These are phyloP conservation scores for Drosophila conformis DNA, from an alignment of 2,888 invertebrate genomes.

Conservation along the genomic window DNA sequence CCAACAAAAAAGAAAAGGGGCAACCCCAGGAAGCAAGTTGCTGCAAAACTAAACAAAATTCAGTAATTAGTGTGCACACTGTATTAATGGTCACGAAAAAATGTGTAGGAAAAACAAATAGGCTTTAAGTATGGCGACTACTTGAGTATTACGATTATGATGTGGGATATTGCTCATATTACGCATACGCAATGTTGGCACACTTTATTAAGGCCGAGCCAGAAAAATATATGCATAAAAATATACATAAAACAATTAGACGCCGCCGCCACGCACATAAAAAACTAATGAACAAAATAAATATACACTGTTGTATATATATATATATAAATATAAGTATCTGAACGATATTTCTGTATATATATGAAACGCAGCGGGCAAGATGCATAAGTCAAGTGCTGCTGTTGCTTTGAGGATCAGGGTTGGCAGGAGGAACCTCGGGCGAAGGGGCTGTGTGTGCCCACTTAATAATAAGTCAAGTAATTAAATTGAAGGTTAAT, in stretches of 20 bases:
- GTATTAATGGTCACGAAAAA: constrained; percentile 36
- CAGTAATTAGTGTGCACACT: constrained; percentile 62
- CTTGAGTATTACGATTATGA: constrained; percentile 52
- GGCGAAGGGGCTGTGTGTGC: background rate
- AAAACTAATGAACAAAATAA: constrained; percentile 35
- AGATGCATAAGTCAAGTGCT: constrained; percentile 3
- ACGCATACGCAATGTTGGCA: constrained; percentile 55
- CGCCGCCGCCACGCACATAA: constrained; percentile 49
- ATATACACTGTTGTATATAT: background rate
- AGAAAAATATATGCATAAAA: constrained; percentile 16
- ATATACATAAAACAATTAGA: constrained; percentile 36
- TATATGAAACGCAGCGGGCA: constrained; percentile 14
- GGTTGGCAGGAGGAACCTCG: background rate
- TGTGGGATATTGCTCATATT: constrained; percentile 42
- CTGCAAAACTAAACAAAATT: constrained; percentile 65
- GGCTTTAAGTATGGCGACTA: constrained; percentile 9
- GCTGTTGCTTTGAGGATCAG: background rate
- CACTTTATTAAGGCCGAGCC: constrained; percentile 42
- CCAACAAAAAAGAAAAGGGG: constrained; percentile 21
- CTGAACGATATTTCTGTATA: background rate
- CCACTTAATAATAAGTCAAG: constrained; percentile 43
- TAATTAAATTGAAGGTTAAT: constrained; percentile 69
- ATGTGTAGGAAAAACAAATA: constrained; percentile 26
- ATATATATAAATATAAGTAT: background rate
- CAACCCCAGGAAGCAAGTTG: constrained; percentile 39